Evolutionary conservation across 2,888 invertebrate species (phyloP).

Genomic region (Lottia scabra): DNA sequence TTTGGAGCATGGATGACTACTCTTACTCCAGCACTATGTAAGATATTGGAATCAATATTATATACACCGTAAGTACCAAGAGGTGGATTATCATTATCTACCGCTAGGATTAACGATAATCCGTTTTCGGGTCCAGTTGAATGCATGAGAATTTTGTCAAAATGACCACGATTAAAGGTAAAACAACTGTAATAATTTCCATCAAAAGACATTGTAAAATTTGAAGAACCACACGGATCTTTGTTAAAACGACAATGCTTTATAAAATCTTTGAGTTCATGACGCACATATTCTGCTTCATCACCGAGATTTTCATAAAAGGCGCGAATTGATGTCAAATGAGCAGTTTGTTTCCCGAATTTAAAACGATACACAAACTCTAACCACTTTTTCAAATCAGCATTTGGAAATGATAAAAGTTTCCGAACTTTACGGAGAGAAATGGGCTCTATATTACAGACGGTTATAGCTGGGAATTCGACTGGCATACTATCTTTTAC

Average conservation of each 20-base stretch:
- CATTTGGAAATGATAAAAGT: slow-evolving; percentile 20
- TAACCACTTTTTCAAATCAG: slow-evolving; percentile 42
- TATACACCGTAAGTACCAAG: slow-evolving; percentile 52
- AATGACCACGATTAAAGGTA: slow-evolving; percentile 54
- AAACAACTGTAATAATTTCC: slow-evolving; percentile 60
- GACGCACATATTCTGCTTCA: slow-evolving; percentile 46
- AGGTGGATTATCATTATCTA: slow-evolving; percentile 58
- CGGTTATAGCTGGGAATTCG: slow-evolving; percentile 55
- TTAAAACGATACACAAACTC: slow-evolving; percentile 34
- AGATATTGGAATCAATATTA: slow-evolving; percentile 51
- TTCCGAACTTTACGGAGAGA: slow-evolving; percentile 48
- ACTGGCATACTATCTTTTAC: slow-evolving; percentile 55
- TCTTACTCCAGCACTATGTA: slow-evolving; percentile 57
- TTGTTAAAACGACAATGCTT: slow-evolving; percentile 54
- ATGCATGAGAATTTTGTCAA: slow-evolving; percentile 45
- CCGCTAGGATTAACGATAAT: slow-evolving; percentile 53
- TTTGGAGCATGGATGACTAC: slow-evolving; percentile 58
- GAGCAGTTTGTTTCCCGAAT: slow-evolving; percentile 45
- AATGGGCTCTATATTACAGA: slow-evolving; percentile 58
- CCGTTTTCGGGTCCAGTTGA: slow-evolving; percentile 59
- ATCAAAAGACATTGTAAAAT: slow-evolving; percentile 51
- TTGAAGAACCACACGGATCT: slow-evolving; percentile 40
- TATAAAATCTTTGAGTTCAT: slow-evolving; percentile 48
- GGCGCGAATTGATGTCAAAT: slow-evolving; percentile 48
- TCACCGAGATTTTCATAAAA: slow-evolving; percentile 56